Conservation (phyloP, 2,113 vertebrate genomes). For the Apodemus speciosus region DNA sequence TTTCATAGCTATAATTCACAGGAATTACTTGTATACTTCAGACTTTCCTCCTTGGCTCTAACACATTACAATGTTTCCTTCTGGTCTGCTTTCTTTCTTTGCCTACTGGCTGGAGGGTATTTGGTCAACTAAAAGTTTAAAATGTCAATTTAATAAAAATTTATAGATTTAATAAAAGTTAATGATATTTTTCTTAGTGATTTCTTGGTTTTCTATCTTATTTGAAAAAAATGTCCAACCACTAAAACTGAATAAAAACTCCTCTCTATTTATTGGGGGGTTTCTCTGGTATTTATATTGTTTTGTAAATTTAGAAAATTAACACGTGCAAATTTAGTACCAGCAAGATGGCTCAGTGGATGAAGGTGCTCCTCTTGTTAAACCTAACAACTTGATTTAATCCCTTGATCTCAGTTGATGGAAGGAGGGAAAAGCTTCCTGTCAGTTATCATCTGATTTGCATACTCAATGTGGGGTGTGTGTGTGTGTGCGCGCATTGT, state of each 20-base stretch:
- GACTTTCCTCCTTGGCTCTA: background rate
- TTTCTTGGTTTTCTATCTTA: background rate
- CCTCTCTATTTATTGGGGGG: background rate
- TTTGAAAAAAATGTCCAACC: background rate
- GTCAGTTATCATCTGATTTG: no score
- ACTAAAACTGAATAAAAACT: background rate
- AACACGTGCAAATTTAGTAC: background rate
- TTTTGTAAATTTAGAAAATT: background rate
- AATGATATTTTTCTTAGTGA: conserved; percentile 7
- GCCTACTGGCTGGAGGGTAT: background rate
- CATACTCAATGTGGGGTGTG: background rate
- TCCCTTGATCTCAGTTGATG: background rate
- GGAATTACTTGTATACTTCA: background rate
- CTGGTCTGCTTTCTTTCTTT: background rate
- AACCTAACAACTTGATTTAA: background rate
- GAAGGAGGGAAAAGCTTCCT: background rate
- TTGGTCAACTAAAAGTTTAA: background rate
- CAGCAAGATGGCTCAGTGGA: background rate
- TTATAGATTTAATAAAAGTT: background rate
- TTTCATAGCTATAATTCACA: conserved; percentile 2
- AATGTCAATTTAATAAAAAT: background rate
- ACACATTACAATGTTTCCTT: background rate
- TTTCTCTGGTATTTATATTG: background rate
- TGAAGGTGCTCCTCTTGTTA: background rate
- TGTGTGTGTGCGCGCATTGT: no score